Base-by-base conservation (phyloP, 2,888 invertebrate species). In the Apotomis turbidana region DNA sequence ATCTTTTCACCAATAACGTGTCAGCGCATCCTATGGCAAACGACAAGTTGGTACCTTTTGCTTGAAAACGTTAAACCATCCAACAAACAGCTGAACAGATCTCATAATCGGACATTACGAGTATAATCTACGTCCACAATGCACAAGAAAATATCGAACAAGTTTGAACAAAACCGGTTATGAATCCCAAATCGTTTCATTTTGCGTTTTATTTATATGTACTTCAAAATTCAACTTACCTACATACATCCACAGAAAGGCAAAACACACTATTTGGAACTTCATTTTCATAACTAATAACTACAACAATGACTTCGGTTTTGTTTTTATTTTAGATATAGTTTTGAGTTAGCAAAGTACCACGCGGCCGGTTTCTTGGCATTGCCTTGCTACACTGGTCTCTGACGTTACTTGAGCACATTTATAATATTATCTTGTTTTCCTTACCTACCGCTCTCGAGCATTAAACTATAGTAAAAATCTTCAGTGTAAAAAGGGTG, bases 331-430 rank as follows among this genome's bases (percentile, higher is more conserved):
- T 62, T 62, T 60, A 41, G 54, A 51, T 27, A n/a, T 54, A 44
- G 13, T 10, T 10, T 68, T 46, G 15, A 55, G 55, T 58, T 41
- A 38, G 67, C 51, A 27, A 13, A 41, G 4, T 49, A 62, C 63
- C 62, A 75, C 75, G 70, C 71, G 78, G 76, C 76, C 76, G 79
- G 78, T 78, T 74, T 76, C 75, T 78, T 62, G 78, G 83, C 84
- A 79, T 78, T 78, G 79, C 83, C 82, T 78, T 73, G 78, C 81
- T 76, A 80, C 82, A 91, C 91, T 93, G 91, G 85, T 84, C 81
- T 83, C 85, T 85, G 87, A 91, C 91, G 92, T 91, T 91, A 90
- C 82, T 79, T 80, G 81, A 80, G 80, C 82, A 84, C 88, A 89
- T 86, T 82, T 84, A 86, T 83, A 83, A 84, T 84, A 82, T 85